Evolutionary conservation across 92 coral and sea anemone genomes (phyloP).

Genomic region (Siderastrea radians): DNA sequence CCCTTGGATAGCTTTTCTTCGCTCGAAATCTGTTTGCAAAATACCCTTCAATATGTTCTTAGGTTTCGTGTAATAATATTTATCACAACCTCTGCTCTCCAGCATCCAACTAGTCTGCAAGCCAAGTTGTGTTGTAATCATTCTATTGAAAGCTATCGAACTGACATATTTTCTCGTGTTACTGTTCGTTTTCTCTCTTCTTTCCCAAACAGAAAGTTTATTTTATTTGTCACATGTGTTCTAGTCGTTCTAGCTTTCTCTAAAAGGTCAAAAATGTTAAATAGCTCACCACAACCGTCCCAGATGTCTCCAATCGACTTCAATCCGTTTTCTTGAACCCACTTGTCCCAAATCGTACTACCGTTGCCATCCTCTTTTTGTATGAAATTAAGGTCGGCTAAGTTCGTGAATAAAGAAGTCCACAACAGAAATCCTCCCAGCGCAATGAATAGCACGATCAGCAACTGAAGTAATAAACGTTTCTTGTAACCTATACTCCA

Average conservation of each 20-base stretch:
- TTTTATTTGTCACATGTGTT: not conserved
- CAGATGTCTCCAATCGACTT: conserved; percentile 73
- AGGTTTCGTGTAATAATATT: too few relatives aligned
- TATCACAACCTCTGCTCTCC: too few relatives aligned
- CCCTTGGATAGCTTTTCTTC: too few relatives aligned
- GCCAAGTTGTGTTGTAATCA: not conserved
- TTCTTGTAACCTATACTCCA: conserved; percentile 82
- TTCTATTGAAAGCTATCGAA: not conserved
- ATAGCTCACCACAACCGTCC: conserved; percentile 68
- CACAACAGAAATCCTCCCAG: conserved; percentile 41
- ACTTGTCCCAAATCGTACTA: conserved; percentile 63
- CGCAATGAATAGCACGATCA: conserved; percentile 32
- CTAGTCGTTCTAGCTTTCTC: not conserved
- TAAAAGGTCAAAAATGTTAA: not conserved
- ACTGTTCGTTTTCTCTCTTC: not conserved
- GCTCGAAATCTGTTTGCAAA: too few relatives aligned
- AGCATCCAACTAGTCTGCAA: not conserved
- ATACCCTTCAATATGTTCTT: too few relatives aligned
- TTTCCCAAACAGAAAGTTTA: not conserved
- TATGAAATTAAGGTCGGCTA: conserved; percentile 57
- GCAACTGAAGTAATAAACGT: conserved; percentile 49
- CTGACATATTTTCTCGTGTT: not conserved
- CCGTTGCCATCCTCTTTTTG: conserved; percentile 12
- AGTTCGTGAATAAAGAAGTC: conserved; percentile 59
- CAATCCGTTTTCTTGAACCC: conserved; percentile 53